These are phyloP conservation scores for Lasiommata megera DNA, from an alignment of 2,888 invertebrate genomes.

Conservation along the genomic window DNA sequence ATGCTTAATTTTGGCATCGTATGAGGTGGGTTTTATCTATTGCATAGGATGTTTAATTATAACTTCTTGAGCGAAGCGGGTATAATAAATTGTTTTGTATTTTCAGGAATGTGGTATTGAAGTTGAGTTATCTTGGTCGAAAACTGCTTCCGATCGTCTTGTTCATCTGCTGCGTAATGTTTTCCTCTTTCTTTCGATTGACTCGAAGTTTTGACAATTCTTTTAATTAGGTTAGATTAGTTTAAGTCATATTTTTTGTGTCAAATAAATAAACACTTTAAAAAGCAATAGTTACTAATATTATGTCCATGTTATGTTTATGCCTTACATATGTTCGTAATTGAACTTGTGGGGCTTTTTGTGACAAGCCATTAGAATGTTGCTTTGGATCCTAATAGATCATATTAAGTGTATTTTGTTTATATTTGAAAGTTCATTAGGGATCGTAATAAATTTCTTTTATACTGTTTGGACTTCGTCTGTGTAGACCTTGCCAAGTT, in stretches of 20 bases:
- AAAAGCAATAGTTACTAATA: background rate
- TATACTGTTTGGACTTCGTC: conserved; percentile 1
- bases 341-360: background rate
- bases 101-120: conserved; percentile 45
- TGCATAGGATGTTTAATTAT: conserved; percentile 2
- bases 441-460: background rate
- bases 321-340: background rate
- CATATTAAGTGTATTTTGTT: background rate
- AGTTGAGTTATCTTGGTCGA: conserved; percentile 43
- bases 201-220: conserved; percentile 51
- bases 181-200: conserved; percentile 41
- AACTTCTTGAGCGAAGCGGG: conserved; percentile 14
- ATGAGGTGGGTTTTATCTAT: background rate
- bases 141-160: conserved; percentile 54
- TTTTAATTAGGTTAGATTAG: conserved; percentile 63
- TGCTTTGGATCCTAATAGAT: background rate
- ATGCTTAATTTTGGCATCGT: background rate
- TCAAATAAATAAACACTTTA: conserved; percentile 15
- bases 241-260: conserved; percentile 43
- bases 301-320: background rate
- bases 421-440: background rate
- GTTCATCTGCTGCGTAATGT: conserved; percentile 43
- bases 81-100: conserved; percentile 40
- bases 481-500: conserved; percentile 2
- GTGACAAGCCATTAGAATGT: background rate